Percentiles rank a stretch among this genome's conserved stretches.
Evolutionary conservation across 2,888 invertebrate genomes (phyloP).

Genomic region (Acanthococcus lagerstroemiae): DNA sequence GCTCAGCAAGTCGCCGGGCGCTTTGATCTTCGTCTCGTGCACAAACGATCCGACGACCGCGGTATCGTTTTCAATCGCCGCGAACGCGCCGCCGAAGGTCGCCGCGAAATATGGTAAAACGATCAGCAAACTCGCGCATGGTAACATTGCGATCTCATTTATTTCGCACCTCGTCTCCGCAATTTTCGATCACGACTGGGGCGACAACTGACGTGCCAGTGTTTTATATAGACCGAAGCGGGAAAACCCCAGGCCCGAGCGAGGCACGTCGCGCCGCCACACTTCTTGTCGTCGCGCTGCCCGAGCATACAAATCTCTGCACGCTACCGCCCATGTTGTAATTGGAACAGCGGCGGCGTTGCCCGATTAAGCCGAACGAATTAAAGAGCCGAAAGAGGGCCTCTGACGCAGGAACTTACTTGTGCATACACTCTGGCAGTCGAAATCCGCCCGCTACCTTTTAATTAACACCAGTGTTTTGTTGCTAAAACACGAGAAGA

Average conservation of each 20-base stretch:
- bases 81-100: neutral
- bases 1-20: neutral
- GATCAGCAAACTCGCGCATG: neutral
- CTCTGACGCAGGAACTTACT: neutral
- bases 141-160: neutral
- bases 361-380: neutral
- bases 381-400: neutral
- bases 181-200: neutral
- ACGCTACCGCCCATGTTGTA: neutral
- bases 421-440: too few relatives aligned
- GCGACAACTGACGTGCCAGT: neutral
- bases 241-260: too few relatives aligned
- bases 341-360: neutral
- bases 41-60: slow-evolving; percentile 14
- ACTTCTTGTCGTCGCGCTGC: too few relatives aligned
- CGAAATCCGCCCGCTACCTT: too few relatives aligned
- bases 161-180: neutral
- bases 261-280: too few relatives aligned
- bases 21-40: slow-evolving; percentile 4
- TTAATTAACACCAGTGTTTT: too few relatives aligned
- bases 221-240: neutral
- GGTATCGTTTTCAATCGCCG: slow-evolving; percentile 16
- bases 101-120: neutral
- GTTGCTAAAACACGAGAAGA: neutral
- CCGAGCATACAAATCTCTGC: neutral